These are phyloP conservation scores for Alviniconcha marisindica DNA, from an alignment of 1,140 invertebrate species.

Conservation along the genomic window DNA sequence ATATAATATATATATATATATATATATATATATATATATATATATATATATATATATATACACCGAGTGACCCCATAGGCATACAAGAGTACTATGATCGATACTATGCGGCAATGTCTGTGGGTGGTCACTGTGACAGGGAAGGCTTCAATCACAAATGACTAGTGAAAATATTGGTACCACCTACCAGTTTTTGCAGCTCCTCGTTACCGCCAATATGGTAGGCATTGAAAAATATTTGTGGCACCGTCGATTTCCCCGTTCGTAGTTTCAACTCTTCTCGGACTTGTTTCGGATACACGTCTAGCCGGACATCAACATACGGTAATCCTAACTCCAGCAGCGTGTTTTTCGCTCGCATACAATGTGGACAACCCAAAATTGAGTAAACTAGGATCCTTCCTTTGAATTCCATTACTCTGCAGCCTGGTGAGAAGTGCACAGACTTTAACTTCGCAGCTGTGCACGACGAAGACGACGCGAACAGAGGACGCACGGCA, in stretches of 20 bases:
- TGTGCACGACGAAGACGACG: neutral
- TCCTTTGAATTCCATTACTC: slow-evolving; percentile 62
- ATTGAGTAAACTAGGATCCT: slow-evolving; percentile 70
- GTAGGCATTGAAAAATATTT: slow-evolving; percentile 72
- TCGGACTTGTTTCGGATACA: slow-evolving; percentile 61
- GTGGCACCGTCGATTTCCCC: slow-evolving; percentile 68
- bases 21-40: no score
- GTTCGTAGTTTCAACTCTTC: slow-evolving; percentile 57
- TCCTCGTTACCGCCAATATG: slow-evolving; percentile 72
- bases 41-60: no score
- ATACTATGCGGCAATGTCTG: no score
- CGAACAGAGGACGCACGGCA: neutral
- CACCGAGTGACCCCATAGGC: no score
- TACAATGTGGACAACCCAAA: slow-evolving; percentile 72
- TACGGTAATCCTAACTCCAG: slow-evolving; percentile 65
- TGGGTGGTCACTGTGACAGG: no score
- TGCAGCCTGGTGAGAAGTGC: neutral
- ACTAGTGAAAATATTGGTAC: no score
- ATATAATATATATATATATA: no score
- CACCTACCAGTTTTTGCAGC: slow-evolving; percentile 66
- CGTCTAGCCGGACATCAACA: slow-evolving; percentile 68
- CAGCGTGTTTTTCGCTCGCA: slow-evolving; percentile 69
- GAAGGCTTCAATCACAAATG: no score
- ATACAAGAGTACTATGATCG: no score
- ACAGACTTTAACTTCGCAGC: neutral